Evolutionary conservation across 2,888 invertebrate species (phyloP), one percentile per base, ranked within the genome.

Genomic region (Mesorhabditis sp.): DNA sequence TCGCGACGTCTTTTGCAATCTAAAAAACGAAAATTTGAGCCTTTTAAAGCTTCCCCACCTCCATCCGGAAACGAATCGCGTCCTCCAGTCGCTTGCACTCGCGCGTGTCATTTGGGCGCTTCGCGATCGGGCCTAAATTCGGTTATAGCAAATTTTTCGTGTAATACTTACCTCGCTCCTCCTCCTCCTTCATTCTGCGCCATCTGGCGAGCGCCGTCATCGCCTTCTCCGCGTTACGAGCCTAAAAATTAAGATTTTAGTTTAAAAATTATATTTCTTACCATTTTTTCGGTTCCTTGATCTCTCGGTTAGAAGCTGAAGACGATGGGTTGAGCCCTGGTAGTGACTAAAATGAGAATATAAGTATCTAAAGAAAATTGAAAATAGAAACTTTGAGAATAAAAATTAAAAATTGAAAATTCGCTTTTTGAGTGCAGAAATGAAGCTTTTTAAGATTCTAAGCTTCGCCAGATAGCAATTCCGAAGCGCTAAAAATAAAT

Each of bases 171-270:
- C 77, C 45, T n/a, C 74, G 79, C 61, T 86, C 87, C 86, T 94
- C 94, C 66, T 93, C 93, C 73, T 94, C 90, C 86, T 98, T 96
- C 45, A 95, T 95, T 50, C 95, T 94, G 80, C 98, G 90, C 98
- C 98, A 99, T 76, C 98, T 91, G 76, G 98, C 98, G 80, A 99
- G 88, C 0, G 97, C 96, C 45, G 98, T 99, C 97, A 96, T 95
- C 61, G 95, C 95, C 85, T 95, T 95, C 86, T 95, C 95, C 78
- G 95, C 94, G 90, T 95, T 95, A 86, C 95, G 89, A n/a, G 95
- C 95, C 95, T 80, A 67, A 81, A 67, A 7, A 13, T 2, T 13
- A 2, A 69, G 70, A 67, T 70, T 72, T 43, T 1, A 6, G n/a
- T 50, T 13, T 13, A 2, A 50, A 50, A 50, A 50, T n/a, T 2